Evolutionary conservation across 2,113 vertebrate genomes (phyloP), one percentile per base, ranked within the genome.

Genomic region (Calyptommatus sinebrachiatus): DNA sequence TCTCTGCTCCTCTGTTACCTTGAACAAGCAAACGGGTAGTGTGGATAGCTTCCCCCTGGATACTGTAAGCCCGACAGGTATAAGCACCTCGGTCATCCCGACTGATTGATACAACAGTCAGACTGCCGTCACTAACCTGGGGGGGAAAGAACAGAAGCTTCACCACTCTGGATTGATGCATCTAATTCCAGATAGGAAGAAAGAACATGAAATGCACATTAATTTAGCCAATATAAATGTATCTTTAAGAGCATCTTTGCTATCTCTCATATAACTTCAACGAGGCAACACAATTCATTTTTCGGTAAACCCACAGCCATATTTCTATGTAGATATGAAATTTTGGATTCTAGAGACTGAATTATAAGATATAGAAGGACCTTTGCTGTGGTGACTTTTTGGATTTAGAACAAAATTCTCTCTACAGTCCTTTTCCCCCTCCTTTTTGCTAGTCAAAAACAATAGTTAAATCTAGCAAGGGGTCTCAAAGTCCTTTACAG

Each of bases 11-110:
- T 2, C 68, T 22, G 66, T 93, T 81, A 99, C 98, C 98, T 98
- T 99, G 98, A 46, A 99, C 98, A 16, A 99, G 95, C 91, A 99
- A 94, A 83, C 97, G 97, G 16, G 98, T 99, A 20, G 97, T 99
- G 89, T 99, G 97, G 78, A 99, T 91, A 8, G 97, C 98, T 90
- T 99, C 98, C 75, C 98, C 98, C 89, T 99, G 98, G 94, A 99
- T 97, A 84, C 97, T 99, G 93, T 97, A 96, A 2, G 98, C 98
- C 22, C 97, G 96, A 89, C 98, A 99, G 29, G 97, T 98, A 82
- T 99, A 99, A 82, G 97, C 96, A 28, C 98, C 98, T 90, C 98
- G 93, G 94, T 99, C 98, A 81, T 99, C 96, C 81, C 98, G 95
- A 72, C 92, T 96, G 90, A 99, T 89, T 2, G 95, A 95, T 18